Evolutionary conservation across 2,888 invertebrate species (phyloP).

Genomic region (Erebia aethiops): DNA sequence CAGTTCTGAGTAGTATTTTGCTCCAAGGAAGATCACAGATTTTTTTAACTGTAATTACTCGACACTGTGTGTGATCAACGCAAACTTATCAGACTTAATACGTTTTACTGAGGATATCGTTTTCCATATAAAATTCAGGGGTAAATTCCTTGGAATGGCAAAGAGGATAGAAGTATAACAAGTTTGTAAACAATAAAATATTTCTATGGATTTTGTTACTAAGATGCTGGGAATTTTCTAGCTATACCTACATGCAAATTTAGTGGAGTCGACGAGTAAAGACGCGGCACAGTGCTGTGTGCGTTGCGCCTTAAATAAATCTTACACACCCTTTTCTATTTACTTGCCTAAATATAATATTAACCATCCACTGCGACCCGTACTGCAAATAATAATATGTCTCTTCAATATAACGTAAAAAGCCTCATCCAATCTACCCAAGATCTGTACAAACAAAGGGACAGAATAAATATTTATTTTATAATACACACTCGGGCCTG

Average conservation of each 20-base stretch:
- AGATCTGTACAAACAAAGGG: slow-evolving; percentile 22
- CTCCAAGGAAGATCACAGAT: slow-evolving; percentile 2
- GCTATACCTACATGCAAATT: too few species aligned
- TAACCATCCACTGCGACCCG: slow-evolving; percentile 3
- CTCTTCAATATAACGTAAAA: slow-evolving; percentile 4
- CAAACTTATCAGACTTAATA: not conserved
- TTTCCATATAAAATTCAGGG: not conserved
- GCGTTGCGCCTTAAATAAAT: too few species aligned
- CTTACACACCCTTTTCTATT: too few species aligned
- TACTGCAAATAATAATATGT: slow-evolving; percentile 8
- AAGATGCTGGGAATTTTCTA: too few species aligned
- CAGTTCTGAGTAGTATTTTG: not conserved
- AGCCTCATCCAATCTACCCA: slow-evolving; percentile 29
- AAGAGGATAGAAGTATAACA: not conserved
- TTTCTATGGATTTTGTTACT: too few species aligned
- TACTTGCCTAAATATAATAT: not conserved
- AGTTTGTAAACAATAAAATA: too few species aligned
- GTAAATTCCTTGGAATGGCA: not conserved
- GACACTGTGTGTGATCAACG: slow-evolving; percentile 11
- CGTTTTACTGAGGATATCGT: not conserved
- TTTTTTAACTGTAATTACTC: slow-evolving; percentile 9
- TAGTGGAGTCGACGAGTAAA: too few species aligned
- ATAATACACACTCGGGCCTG: slow-evolving; percentile 31
- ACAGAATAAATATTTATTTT: slow-evolving; percentile 35
- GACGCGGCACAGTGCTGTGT: too few species aligned